phyloP scores from a whole-genome alignment of 2,797 vertebrate genomes.

The Xenentodon cancila region DNA sequence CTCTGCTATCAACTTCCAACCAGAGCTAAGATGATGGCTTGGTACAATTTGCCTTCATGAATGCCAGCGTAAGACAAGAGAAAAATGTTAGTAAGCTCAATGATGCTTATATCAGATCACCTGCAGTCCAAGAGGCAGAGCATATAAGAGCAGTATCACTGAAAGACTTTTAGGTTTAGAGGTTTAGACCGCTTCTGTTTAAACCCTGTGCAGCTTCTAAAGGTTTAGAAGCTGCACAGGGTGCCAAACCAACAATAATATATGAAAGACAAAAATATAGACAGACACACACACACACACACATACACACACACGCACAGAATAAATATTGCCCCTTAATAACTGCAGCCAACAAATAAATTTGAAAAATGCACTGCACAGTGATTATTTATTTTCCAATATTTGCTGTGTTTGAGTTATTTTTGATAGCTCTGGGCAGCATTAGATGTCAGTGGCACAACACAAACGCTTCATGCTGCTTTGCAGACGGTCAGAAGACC shows the following conservation, averaged over 20 bases:
- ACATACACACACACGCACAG: too few species aligned
- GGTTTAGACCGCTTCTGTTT: too few species aligned
- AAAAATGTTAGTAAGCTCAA: too few species aligned
- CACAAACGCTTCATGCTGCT: slow-evolving; percentile 17
- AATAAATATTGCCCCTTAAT: slow-evolving; percentile 45
- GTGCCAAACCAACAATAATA: slow-evolving; percentile 1
- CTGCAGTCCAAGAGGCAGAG: slow-evolving; percentile 10
- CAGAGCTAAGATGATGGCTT: too few species aligned
- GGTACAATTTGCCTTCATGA: too few species aligned
- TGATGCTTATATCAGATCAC: neutral
- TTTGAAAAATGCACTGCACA: slow-evolving; percentile 4
- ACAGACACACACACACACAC: too few species aligned
- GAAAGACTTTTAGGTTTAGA: too few species aligned
- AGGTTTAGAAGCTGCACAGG: slow-evolving; percentile 1
- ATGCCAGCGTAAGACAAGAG: too few species aligned
- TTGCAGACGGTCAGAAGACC: slow-evolving; percentile 1
- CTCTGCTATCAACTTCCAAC: too few species aligned
- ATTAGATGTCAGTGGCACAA: slow-evolving; percentile 4
- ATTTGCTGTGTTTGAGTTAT: slow-evolving; percentile 15
- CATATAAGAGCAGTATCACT: neutral
- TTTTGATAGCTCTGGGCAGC: too few species aligned
- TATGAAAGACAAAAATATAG: slow-evolving; percentile 29
- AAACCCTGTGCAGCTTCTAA: too few species aligned
- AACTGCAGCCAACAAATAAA: slow-evolving; percentile 17
- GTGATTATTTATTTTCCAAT: slow-evolving; percentile 18